Percentiles rank a stretch among this genome's conserved stretches.
Evolutionary conservation across 2,113 vertebrate genomes (phyloP).

Genomic region (Fregetta grallaria): DNA sequence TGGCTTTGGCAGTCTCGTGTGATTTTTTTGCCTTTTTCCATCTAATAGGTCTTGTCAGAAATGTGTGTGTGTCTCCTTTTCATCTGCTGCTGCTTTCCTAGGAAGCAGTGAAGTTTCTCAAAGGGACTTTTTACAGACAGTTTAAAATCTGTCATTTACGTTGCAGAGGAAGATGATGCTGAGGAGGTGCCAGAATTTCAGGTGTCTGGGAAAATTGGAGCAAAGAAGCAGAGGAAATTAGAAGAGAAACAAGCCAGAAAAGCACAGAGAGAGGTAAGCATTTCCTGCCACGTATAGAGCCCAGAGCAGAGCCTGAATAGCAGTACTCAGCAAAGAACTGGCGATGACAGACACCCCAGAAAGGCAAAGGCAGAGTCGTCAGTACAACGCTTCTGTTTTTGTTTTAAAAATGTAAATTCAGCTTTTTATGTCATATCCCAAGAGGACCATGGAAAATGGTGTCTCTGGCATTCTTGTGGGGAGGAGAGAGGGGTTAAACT

Average conservation of each 20-base stretch:
- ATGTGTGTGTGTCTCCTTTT: background rate
- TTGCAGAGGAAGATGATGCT: slow-evolving; percentile 69
- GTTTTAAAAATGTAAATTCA: background rate
- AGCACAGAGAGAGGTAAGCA: slow-evolving; percentile 90
- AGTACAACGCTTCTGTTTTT: background rate
- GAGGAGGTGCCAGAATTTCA: slow-evolving; percentile 75
- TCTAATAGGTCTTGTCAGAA: slow-evolving; percentile 8
- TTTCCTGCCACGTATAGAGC: background rate
- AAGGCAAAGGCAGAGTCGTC: background rate
- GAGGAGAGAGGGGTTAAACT: background rate
- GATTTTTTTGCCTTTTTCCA: background rate
- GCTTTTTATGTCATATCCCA: background rate
- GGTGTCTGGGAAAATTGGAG: slow-evolving; percentile 84
- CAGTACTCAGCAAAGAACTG: background rate
- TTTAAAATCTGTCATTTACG: background rate
- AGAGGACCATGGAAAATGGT: background rate
- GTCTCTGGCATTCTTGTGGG: background rate
- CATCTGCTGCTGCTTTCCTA: background rate
- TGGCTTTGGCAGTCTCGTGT: background rate
- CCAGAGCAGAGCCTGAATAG: background rate
- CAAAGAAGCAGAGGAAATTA: slow-evolving; percentile 94
- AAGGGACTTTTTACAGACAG: background rate
- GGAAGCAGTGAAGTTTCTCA: background rate
- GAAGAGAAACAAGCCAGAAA: slow-evolving; percentile 96
- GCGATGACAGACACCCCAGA: background rate